These are phyloP conservation scores for Petrophora chlorosata DNA, from an alignment of 2,888 invertebrate genomes.

Conservation along the genomic window DNA sequence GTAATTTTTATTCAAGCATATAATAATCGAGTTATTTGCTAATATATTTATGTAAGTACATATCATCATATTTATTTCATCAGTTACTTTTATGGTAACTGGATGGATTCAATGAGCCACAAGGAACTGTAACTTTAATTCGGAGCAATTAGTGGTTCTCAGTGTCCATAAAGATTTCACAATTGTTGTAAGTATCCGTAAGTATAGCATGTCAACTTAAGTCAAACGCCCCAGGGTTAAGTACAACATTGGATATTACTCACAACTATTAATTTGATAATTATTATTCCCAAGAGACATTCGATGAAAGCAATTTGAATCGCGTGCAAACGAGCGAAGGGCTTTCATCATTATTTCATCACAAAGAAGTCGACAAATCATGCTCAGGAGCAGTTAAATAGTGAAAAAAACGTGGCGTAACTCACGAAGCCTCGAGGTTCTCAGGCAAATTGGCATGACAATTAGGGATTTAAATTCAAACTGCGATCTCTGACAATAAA, in stretches of 20 bases:
- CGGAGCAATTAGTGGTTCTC: too few species aligned
- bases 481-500: constrained; percentile 22
- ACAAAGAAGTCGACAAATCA: constrained; percentile 4
- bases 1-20: too few species aligned
- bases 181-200: background rate
- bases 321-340: constrained; percentile 2
- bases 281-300: background rate
- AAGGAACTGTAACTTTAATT: too few species aligned
- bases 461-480: constrained; percentile 28
- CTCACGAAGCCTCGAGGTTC: constrained; percentile 12
- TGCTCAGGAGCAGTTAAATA: background rate
- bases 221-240: constrained; percentile 5
- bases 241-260: background rate
- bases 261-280: background rate
- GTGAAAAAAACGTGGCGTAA: constrained; percentile 9
- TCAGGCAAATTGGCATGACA: constrained; percentile 13
- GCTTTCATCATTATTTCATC: constrained; percentile 5
- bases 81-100: too few species aligned
- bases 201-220: background rate
- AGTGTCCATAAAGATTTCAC: too few species aligned
- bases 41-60: too few species aligned
- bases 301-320: constrained; percentile 2
- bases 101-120: too few species aligned
- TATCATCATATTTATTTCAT: too few species aligned
- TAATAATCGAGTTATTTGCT: too few species aligned